phyloP scores from a whole-genome alignment of 2,113 vertebrate species.

The Colistium nudipinnis region DNA sequence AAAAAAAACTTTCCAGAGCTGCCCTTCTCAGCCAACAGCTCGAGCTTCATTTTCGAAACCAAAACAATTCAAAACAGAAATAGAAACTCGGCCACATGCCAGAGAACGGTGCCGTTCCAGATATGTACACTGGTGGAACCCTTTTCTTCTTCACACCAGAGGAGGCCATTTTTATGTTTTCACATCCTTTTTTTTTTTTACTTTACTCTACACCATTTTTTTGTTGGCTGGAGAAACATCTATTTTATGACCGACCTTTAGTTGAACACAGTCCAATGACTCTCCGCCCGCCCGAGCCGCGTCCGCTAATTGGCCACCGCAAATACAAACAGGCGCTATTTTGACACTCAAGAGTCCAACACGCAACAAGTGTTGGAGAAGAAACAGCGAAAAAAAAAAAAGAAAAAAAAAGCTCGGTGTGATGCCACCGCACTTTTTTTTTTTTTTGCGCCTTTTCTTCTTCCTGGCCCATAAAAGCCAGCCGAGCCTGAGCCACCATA shows the following conservation, averaged over 20 bases:
- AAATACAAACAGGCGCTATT: neutral
- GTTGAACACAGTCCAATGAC: conserved; percentile 19
- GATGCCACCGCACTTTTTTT: too few species aligned
- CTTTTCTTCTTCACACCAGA: neutral
- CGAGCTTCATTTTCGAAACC: neutral
- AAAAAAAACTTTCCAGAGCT: too few species aligned
- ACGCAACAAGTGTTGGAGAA: neutral
- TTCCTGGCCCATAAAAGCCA: conserved; percentile 54
- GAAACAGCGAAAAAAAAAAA: neutral
- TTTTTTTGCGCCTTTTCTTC: too few species aligned
- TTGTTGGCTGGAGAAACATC: conserved; percentile 1
- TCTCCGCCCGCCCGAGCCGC: neutral
- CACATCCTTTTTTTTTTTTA: conserved; percentile 28
- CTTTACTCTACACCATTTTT: neutral
- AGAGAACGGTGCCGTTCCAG: too few species aligned
- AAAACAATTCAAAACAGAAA: neutral
- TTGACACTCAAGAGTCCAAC: neutral
- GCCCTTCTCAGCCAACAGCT: neutral
- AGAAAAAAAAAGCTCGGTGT: neutral
- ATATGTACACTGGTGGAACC: too few species aligned
- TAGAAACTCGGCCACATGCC: neutral
- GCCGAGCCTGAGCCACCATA: conserved; percentile 34
- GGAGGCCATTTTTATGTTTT: conserved; percentile 7
- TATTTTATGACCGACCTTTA: conserved; percentile 48
- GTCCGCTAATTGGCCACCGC: neutral